phyloP scores from a whole-genome alignment of 2,888 invertebrate genomes.

The Hypomecis atomaria region DNA sequence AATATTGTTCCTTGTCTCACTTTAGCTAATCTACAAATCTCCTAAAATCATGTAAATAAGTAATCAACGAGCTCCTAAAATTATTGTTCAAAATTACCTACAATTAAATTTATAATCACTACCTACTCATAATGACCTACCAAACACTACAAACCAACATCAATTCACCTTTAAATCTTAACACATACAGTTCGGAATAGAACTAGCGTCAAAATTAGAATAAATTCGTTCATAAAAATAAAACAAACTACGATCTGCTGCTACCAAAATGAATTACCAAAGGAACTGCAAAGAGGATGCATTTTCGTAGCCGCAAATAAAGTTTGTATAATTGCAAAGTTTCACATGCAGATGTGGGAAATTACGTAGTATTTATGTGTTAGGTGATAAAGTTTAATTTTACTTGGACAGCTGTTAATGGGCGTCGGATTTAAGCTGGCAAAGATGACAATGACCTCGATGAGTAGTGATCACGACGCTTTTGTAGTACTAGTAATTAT shows the following conservation, averaged over 20 bases:
- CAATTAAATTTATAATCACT: slow-evolving; percentile 15
- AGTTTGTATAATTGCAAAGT: slow-evolving; percentile 15
- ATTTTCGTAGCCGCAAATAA: slow-evolving; percentile 12
- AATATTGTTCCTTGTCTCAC: slow-evolving; percentile 1
- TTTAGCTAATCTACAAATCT: slow-evolving; percentile 4
- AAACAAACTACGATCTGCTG: neutral
- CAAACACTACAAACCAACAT: neutral
- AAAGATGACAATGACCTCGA: slow-evolving; percentile 49
- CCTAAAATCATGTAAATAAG: slow-evolving; percentile 12
- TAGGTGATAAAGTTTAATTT: slow-evolving; percentile 5
- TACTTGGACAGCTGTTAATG: slow-evolving; percentile 1
- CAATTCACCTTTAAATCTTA: neutral
- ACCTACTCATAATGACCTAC: slow-evolving; percentile 5
- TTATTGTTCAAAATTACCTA: slow-evolving; percentile 18
- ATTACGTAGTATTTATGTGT: neutral
- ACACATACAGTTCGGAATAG: slow-evolving; percentile 4
- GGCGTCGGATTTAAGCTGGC: slow-evolving; percentile 5
- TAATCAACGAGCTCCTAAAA: slow-evolving; percentile 12
- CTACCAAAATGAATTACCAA: neutral
- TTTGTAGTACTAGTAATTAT: slow-evolving; percentile 27
- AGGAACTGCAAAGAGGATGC: slow-evolving; percentile 6
- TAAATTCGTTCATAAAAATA: slow-evolving; percentile 21
- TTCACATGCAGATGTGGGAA: neutral
- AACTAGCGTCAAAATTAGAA: neutral
- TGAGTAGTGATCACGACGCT: slow-evolving; percentile 43